These are phyloP conservation scores for Actenoides lindsayi DNA, from an alignment of 2,113 vertebrate species.

Conservation along the genomic window DNA sequence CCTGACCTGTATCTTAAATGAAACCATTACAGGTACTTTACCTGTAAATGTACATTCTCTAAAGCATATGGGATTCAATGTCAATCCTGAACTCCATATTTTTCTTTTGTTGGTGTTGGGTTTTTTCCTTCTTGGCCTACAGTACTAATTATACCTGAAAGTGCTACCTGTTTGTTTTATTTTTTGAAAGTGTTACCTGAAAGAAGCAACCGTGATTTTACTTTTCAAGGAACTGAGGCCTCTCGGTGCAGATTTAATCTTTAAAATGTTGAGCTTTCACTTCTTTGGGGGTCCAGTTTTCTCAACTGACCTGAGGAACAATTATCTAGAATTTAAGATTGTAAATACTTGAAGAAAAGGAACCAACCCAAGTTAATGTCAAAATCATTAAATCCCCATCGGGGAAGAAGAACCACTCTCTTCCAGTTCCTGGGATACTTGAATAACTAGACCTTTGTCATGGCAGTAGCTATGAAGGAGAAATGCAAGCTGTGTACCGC, in stretches of 20 bases:
- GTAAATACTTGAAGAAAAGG: neutral
- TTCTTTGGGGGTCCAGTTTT: neutral
- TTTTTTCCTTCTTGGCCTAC: neutral
- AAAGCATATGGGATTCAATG: neutral
- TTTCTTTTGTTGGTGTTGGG: neutral
- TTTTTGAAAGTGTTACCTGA: neutral
- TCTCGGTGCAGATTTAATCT: neutral
- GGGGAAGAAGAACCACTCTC: neutral
- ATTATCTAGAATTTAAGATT: neutral
- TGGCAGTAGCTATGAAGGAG: neutral
- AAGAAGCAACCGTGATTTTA: neutral
- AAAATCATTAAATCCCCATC: neutral
- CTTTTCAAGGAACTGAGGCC: neutral
- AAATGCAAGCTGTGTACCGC: neutral
- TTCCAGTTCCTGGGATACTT: neutral
- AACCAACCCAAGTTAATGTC: neutral
- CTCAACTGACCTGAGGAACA: neutral
- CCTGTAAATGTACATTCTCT: neutral
- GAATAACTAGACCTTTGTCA: neutral
- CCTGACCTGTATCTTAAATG: neutral
- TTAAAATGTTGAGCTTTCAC: neutral
- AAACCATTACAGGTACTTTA: neutral
- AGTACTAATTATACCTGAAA: neutral
- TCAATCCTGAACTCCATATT: neutral
- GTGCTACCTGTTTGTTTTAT: too few species aligned